phyloP scores from a whole-genome alignment of 2,888 invertebrate genomes.

The Machimus rusticus region DNA sequence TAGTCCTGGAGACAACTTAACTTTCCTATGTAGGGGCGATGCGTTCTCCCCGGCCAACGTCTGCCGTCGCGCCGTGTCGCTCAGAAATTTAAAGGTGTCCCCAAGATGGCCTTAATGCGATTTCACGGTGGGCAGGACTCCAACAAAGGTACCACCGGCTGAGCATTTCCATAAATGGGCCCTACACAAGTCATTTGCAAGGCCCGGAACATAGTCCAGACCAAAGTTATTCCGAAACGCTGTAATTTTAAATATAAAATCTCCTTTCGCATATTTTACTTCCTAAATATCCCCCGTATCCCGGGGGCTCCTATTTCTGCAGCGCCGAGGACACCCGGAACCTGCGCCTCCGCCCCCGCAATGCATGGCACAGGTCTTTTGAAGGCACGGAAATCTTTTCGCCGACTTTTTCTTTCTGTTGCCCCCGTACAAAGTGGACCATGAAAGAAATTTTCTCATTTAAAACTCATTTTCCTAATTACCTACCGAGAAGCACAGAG shows the following conservation, averaged over 20 bases:
- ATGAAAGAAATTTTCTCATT: constrained; percentile 38
- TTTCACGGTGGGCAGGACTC: not conserved
- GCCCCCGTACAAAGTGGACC: not conserved
- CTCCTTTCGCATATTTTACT: constrained; percentile 13
- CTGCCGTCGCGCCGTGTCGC: not conserved
- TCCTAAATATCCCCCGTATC: not conserved
- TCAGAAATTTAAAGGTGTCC: not conserved
- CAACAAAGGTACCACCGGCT: not conserved
- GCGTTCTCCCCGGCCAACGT: not conserved
- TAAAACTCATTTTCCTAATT: constrained; percentile 47
- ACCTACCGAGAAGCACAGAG: constrained; percentile 14
- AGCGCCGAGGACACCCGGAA: not conserved
- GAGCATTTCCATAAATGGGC: not conserved
- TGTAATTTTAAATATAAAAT: constrained; percentile 26
- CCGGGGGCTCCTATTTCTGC: not conserved
- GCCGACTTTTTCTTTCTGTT: not conserved
- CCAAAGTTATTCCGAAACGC: not conserved
- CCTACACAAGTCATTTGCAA: not conserved
- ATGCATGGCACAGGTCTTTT: not conserved
- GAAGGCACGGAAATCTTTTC: constrained; percentile 20
- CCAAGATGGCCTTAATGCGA: not conserved
- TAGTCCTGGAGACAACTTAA: not conserved
- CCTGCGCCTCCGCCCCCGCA: not conserved
- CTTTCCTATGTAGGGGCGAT: not conserved
- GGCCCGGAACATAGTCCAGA: not conserved